Percentiles rank a stretch among this genome's conserved stretches.
These are phyloP conservation scores for Drosophila trichaetosa DNA, from an alignment of 2,888 invertebrate genomes.

Conservation along the genomic window DNA sequence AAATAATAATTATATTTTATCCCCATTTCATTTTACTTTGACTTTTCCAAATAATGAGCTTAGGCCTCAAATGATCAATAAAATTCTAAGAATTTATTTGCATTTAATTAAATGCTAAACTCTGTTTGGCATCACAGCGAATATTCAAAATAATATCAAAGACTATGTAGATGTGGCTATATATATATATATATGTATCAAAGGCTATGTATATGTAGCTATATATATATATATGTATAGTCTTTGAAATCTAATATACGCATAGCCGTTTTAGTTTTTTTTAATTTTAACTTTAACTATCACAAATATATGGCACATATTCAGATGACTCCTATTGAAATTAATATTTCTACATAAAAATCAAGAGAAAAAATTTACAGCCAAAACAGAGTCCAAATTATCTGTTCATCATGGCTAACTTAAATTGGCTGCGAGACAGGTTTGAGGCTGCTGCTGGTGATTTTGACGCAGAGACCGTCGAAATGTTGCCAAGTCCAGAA, in stretches of 20 bases:
- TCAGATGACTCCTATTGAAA: background rate
- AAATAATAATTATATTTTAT: background rate
- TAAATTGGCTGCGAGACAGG: background rate
- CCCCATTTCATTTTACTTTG: background rate
- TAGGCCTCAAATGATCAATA: background rate
- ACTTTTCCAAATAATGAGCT: background rate
- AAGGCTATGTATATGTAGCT: background rate
- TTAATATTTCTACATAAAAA: background rate
- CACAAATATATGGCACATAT: background rate
- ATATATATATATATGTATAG: background rate
- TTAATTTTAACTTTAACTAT: background rate
- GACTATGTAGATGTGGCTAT: background rate
- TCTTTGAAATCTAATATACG: background rate
- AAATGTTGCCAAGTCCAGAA: slow-evolving; percentile 4
- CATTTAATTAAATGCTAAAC: background rate
- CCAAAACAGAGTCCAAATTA: background rate
- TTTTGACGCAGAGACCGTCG: background rate
- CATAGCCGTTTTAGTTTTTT: background rate
- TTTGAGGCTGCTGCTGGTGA: background rate
- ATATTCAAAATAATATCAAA: background rate
- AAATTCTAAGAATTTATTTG: background rate
- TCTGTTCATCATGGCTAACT: background rate
- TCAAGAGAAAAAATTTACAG: background rate
- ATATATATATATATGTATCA: background rate
- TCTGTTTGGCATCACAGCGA: background rate